These are phyloP conservation scores for Genyomyrus donnyi DNA, from an alignment of 2,113 vertebrate species.

Conservation along the genomic window DNA sequence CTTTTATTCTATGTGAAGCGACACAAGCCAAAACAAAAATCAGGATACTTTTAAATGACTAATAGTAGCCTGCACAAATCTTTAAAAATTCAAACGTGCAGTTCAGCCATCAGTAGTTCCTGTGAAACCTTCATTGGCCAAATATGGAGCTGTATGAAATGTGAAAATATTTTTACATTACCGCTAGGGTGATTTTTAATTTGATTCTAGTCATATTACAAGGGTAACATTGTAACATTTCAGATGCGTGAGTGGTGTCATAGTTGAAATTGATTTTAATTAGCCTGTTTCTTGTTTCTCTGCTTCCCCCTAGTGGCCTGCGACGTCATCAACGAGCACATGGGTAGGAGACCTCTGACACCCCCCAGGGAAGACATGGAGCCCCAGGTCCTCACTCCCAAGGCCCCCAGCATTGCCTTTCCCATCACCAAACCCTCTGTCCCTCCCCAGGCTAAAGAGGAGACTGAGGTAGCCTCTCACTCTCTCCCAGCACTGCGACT, in stretches of 20 bases:
- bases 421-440: slow-evolving; percentile 74
- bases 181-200: not conserved
- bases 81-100: too few relatives aligned
- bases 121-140: not conserved
- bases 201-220: not conserved
- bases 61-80: not conserved
- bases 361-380: slow-evolving; percentile 42
- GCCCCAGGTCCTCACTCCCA: slow-evolving; percentile 64
- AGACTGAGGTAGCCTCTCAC: slow-evolving; percentile 51
- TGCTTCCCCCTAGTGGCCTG: slow-evolving; percentile 55
- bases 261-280: not conserved
- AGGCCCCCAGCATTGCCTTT: slow-evolving; percentile 78
- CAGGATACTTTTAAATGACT: not conserved
- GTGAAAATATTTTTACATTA: not conserved
- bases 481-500: not conserved
- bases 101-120: not conserved
- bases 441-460: slow-evolving; percentile 63
- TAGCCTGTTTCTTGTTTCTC: not conserved
- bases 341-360: slow-evolving; percentile 39
- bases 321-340: slow-evolving; percentile 53
- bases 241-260: not conserved
- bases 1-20: not conserved
- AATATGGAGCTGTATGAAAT: not conserved
- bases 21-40: not conserved
- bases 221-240: not conserved